These are phyloP conservation scores for Venustaconcha ellipsiformis DNA, from an alignment of 1,140 invertebrate species.

Conservation along the genomic window DNA sequence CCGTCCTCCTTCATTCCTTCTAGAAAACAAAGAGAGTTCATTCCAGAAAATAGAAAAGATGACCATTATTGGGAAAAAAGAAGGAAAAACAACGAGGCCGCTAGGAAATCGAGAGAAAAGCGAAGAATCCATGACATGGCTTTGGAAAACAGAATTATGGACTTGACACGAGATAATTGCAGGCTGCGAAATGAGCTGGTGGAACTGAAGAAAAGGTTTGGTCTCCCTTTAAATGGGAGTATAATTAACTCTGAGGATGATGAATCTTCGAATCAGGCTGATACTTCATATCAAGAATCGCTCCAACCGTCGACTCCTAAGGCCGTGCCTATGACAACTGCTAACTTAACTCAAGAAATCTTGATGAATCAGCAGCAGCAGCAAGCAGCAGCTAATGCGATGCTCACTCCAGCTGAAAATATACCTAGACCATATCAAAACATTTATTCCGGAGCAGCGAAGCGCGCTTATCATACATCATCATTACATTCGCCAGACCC, in stretches of 20 bases:
- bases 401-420: neutral
- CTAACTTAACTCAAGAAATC: neutral
- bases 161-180: conserved; percentile 95
- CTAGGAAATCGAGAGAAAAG: conserved; percentile 94
- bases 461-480: too few species aligned
- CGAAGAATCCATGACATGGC: conserved; percentile 97
- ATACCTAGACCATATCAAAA: too few species aligned
- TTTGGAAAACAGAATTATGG: conserved; percentile 91
- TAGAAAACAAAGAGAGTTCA: conserved; percentile 94
- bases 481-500: too few species aligned
- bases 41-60: conserved; percentile 97
- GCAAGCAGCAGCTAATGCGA: neutral
- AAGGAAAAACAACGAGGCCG: conserved; percentile 95
- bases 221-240: conserved; percentile 73
- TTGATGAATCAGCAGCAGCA: neutral
- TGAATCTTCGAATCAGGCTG: conserved; percentile 3
- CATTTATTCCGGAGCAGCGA: too few species aligned
- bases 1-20: conserved; percentile 40
- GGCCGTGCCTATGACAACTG: neutral
- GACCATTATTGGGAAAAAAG: conserved; percentile 97
- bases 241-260: conserved; percentile 27
- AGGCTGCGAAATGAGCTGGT: conserved; percentile 91
- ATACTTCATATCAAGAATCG: neutral
- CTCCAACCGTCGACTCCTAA: neutral
- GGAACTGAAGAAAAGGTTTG: conserved; percentile 93